A percentile compares a stretch with the other conserved stretches of the same genome.
phyloP scores from a whole-genome alignment of 2,888 invertebrate genomes.

The Marronus borbonicus region DNA sequence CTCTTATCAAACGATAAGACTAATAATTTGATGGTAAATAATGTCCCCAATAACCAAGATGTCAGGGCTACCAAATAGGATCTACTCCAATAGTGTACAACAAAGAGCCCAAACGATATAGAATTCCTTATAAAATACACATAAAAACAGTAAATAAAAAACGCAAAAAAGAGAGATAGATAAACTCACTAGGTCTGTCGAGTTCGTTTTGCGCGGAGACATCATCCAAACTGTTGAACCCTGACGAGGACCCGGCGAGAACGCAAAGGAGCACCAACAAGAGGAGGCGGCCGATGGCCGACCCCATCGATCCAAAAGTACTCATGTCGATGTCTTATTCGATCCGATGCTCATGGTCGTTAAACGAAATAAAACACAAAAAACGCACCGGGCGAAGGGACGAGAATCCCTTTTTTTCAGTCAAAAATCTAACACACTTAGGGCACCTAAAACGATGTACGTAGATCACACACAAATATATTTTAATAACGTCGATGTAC shows the following conservation, averaged over 20 bases:
- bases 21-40: too few species aligned
- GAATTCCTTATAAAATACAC: background rate
- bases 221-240: conserved; percentile 72
- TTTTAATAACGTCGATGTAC: background rate
- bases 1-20: too few species aligned
- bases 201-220: conserved; percentile 76
- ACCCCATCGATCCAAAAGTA: conserved; percentile 58
- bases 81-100: background rate
- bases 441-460: too few species aligned
- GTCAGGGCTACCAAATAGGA: too few species aligned
- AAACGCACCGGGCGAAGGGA: too few species aligned
- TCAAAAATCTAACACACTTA: too few species aligned
- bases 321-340: conserved; percentile 55
- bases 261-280: conserved; percentile 55
- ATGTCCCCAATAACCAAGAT: too few species aligned
- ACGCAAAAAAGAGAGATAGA: background rate
- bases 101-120: background rate
- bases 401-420: too few species aligned
- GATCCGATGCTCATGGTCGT: too few species aligned
- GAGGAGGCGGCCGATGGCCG: conserved; percentile 68
- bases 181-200: conserved; percentile 75
- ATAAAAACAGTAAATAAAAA: background rate
- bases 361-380: too few species aligned
- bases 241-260: conserved; percentile 66
- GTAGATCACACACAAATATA: too few species aligned